Evolutionary conservation across 2,113 vertebrate species (phyloP).

Genomic region (Mustelus asterias): DNA sequence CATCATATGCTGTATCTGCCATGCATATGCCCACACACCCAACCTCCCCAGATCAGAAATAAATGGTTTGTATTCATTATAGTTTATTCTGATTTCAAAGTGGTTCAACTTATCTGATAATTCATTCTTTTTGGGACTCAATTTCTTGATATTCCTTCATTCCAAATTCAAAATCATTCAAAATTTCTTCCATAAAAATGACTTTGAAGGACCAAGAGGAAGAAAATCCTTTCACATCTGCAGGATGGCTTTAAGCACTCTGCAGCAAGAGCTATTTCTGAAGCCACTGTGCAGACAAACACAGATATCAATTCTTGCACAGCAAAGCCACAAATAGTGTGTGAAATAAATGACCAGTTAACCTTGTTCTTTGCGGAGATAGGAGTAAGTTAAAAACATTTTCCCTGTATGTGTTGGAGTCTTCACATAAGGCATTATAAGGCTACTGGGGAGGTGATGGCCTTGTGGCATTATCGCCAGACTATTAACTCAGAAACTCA

Average conservation of each 20-base stretch:
- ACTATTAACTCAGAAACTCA: too few relatives aligned
- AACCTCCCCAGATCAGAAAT: neutral
- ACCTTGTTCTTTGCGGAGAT: neutral
- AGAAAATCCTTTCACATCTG: neutral
- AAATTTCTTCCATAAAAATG: neutral
- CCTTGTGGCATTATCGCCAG: too few relatives aligned
- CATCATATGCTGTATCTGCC: too few relatives aligned
- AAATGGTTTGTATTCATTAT: neutral
- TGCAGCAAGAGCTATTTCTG: neutral
- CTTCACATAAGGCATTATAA: neutral
- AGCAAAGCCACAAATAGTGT: neutral
- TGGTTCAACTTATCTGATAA: neutral
- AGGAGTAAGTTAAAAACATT: neutral
- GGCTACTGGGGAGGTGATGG: too few relatives aligned
- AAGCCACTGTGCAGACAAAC: neutral
- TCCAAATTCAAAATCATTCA: neutral
- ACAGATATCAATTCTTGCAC: neutral
- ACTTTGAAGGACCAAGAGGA: neutral
- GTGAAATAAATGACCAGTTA: neutral
- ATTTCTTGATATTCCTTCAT: neutral
- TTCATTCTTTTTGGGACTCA: neutral
- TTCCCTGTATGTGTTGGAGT: neutral
- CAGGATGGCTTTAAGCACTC: too few relatives aligned
- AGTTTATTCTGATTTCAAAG: conserved; percentile 24
- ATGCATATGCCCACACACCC: too few relatives aligned